Conservation (phyloP, 2,888 invertebrate genomes). For the Nebria salina region DNA sequence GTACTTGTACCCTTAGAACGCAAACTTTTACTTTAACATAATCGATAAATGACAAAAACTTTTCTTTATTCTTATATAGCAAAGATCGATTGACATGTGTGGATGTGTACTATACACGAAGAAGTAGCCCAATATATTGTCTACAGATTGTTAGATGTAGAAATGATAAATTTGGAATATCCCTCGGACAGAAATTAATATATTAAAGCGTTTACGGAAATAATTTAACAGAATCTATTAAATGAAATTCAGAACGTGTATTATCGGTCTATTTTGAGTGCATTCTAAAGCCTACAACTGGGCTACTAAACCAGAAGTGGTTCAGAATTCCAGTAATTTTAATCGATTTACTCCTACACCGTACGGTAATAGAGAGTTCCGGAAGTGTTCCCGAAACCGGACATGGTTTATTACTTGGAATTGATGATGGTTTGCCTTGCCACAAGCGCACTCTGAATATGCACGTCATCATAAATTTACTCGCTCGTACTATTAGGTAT, state of each 20-base stretch:
- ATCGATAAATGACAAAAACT: not conserved
- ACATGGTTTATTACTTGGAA: slow-evolving; percentile 24
- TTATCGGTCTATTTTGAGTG: too few species aligned
- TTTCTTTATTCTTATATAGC: not conserved
- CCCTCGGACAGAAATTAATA: not conserved
- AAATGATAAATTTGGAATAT: not conserved
- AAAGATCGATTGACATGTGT: not conserved
- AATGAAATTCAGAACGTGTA: too few species aligned
- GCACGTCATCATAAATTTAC: slow-evolving; percentile 12
- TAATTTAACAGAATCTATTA: too few species aligned
- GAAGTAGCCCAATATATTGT: not conserved
- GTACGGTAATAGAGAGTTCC: slow-evolving; percentile 7
- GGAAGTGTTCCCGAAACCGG: slow-evolving; percentile 12
- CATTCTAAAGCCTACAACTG: not conserved
- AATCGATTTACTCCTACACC: not conserved
- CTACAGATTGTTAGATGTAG: not conserved
- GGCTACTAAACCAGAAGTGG: not conserved
- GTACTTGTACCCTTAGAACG: not conserved
- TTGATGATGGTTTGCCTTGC: not conserved
- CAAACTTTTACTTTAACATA: not conserved
- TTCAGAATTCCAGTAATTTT: not conserved
- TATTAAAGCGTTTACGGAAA: too few species aligned
- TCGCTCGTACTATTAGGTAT: not conserved
- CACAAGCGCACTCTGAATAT: not conserved
- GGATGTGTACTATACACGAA: not conserved